Base-by-base conservation (phyloP, 2,113 vertebrate species). In the Cyprinodon tularosa region DNA sequence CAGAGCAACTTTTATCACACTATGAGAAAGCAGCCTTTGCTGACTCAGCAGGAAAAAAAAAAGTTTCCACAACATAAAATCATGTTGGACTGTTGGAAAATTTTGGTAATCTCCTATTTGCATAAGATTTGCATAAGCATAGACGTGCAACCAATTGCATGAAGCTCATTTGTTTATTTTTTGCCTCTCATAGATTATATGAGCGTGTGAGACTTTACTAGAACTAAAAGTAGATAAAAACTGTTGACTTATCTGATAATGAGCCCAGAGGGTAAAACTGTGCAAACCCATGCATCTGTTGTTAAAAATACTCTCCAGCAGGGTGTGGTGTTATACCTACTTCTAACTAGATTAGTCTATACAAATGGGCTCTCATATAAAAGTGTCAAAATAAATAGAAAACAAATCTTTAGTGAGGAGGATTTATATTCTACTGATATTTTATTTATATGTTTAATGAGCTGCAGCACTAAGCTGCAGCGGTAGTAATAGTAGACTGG, bases 71-170 rank as follows among this genome's bases (percentile, higher is more conserved):
- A 39, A 68, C 60, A 40, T 14, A 42, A 74, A 67, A n/a, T 73
- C 71, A 62, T 5, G 68, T 0, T 76, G 64, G 44, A 66, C 71
- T 72, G 12, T 64, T 84, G 73, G 78, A 63, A 90, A 81, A 83
- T 85, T 66, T 81, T 63, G 78, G 61, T 70, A 85, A 85, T 85
- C 68, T 68, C 0, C 47, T 0, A 85, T 90, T 93, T 92, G 86
- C 80, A 88, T 86, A 53, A 7, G 0, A 87, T 89, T 92, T 92
- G 83, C 86, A 89, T 88, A 60, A 57, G n/a, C 53, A 74, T 17
- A 4, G 36, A 0, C 40, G 4, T 53, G n/a, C 59, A 71, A 66
- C 87, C 89, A 91, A 89, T 86, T 68, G 57, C 42, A 12, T 17
- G 5, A 36, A 57, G 67, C 61, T 57, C 10, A 69, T 92, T 90